Percentiles rank a stretch among this genome's conserved stretches.
phyloP scores from a whole-genome alignment of 2,113 vertebrate species.

The Microcebus griseorufus region DNA sequence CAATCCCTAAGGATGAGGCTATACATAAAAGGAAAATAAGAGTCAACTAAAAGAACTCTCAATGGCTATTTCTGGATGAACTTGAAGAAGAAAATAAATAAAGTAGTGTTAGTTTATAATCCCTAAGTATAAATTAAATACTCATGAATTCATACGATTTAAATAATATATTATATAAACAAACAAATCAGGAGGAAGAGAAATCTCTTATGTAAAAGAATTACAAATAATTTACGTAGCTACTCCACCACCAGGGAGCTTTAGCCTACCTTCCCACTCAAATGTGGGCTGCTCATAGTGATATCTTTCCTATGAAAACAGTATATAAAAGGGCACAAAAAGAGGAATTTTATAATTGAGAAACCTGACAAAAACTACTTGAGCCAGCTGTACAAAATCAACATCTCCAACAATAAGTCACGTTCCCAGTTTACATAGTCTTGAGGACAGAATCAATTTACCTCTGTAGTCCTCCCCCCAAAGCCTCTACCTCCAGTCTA shows the following conservation, averaged over 20 bases:
- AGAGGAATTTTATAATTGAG: not conserved
- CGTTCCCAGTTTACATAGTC: not conserved
- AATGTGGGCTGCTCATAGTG: too few species aligned
- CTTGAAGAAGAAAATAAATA: not conserved
- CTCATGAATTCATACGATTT: not conserved
- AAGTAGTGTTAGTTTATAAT: not conserved
- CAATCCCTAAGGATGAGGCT: rapidly evolving
- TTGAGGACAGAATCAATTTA: not conserved
- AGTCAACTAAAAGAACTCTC: not conserved
- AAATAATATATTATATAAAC: not conserved
- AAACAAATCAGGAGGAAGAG: not conserved
- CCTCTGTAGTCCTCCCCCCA: too few species aligned
- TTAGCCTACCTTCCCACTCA: not conserved
- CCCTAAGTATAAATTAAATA: not conserved
- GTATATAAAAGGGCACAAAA: not conserved
- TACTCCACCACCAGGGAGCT: not conserved
- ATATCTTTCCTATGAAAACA: not conserved
- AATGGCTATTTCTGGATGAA: not conserved
- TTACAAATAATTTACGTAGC: not conserved
- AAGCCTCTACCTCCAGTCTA: not conserved
- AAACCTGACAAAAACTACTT: not conserved
- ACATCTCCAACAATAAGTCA: not conserved
- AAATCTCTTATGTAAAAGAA: not conserved
- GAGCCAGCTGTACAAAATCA: not conserved
- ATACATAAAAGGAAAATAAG: not conserved